Conservation (phyloP, 2,888 invertebrate species). For the Tenthredo livida region DNA sequence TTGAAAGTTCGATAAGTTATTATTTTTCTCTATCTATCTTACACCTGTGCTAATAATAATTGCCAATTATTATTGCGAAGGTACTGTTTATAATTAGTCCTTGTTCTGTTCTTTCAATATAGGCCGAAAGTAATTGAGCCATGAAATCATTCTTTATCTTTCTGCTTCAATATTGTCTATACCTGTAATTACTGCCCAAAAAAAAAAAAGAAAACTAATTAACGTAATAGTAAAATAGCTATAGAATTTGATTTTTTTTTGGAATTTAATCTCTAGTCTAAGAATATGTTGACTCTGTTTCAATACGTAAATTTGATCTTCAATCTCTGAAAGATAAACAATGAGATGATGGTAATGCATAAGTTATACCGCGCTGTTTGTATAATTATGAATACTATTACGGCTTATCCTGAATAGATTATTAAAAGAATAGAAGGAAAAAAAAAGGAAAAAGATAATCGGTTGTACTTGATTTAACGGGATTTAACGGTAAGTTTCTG, state of each 20-base stretch:
- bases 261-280: neutral
- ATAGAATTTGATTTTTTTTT: neutral
- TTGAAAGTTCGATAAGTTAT: neutral
- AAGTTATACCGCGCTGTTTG: neutral
- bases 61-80: neutral
- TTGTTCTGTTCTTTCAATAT: neutral
- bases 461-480: neutral
- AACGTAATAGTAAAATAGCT: neutral
- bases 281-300: neutral
- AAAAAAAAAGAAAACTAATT: neutral
- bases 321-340: neutral
- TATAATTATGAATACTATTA: neutral
- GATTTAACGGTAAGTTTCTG: neutral
- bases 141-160: neutral
- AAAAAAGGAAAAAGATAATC: neutral
- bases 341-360: neutral
- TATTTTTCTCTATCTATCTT: neutral
- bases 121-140: neutral
- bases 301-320: neutral
- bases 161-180: neutral
- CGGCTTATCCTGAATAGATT: neutral
- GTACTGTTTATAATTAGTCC: neutral
- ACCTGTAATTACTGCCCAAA: too few species aligned
- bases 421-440: neutral
- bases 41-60: neutral